phyloP scores from a whole-genome alignment of 2,888 invertebrate genomes.

The Myopa testacea region DNA sequence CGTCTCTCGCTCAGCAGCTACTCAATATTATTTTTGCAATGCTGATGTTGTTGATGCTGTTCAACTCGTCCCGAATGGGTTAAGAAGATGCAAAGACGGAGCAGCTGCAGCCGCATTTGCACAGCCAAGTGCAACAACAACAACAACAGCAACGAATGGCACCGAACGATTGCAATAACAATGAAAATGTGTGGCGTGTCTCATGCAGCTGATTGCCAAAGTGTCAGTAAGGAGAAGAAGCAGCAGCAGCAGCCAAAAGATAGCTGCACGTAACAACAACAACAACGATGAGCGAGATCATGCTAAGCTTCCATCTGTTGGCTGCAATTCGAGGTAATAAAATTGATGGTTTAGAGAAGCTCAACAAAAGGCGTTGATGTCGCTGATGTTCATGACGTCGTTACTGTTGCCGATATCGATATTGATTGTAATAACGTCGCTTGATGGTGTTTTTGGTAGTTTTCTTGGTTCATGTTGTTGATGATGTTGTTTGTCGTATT shows the following conservation, averaged over 20 bases:
- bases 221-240: background rate
- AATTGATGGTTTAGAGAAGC: background rate
- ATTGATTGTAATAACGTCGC: background rate
- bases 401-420: background rate
- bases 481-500: conserved; percentile 15
- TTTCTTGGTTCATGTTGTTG: conserved; percentile 4
- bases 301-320: conserved; percentile 2
- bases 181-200: no score
- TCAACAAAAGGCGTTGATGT: background rate
- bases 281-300: conserved; percentile 17
- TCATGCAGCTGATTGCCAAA: background rate
- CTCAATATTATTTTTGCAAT: no score
- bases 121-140: no score
- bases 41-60: no score
- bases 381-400: background rate
- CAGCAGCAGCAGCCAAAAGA: background rate
- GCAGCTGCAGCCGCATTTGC: no score
- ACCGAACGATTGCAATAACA: no score
- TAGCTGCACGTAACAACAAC: background rate
- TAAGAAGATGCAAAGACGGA: no score
- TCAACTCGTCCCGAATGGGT: no score
- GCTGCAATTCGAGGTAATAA: conserved; percentile 5
- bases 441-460: background rate
- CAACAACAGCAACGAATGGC: no score
- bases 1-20: no score